Percentiles rank a stretch among this genome's conserved stretches.
These are phyloP conservation scores for Myocastor coypus DNA, from an alignment of 2,113 vertebrate species.

Conservation along the genomic window DNA sequence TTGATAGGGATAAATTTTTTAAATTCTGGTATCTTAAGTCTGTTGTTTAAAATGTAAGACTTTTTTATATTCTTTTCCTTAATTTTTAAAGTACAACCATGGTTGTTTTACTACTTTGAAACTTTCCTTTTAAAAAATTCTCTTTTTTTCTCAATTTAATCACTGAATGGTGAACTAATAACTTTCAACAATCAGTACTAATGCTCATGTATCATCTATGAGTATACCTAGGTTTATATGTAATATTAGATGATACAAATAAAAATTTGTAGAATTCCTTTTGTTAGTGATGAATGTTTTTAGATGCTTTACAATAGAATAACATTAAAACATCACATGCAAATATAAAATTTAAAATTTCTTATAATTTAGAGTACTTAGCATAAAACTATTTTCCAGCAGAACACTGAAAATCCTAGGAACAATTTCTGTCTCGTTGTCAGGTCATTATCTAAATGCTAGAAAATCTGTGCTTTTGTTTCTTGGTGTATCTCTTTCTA, in stretches of 20 bases:
- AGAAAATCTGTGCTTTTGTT: conserved; percentile 61
- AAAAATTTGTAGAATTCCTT: conserved; percentile 23
- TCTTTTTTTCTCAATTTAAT: neutral
- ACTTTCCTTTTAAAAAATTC: neutral
- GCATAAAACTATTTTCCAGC: conserved; percentile 47
- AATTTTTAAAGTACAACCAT: conserved; percentile 28
- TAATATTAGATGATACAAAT: conserved; percentile 21
- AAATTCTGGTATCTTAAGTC: conserved; percentile 49
- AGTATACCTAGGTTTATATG: neutral
- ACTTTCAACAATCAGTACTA: conserved; percentile 44
- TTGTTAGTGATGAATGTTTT: neutral
- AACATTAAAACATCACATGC: conserved; percentile 6
- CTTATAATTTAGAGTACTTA: conserved; percentile 27
- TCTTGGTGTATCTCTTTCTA: conserved; percentile 26
- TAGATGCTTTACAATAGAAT: conserved; percentile 38
- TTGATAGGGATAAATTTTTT: conserved; percentile 35
- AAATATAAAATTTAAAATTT: conserved; percentile 35
- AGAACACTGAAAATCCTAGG: neutral
- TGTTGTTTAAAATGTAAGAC: conserved; percentile 32
- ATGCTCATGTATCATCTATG: conserved; percentile 54
- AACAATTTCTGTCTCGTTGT: conserved; percentile 35
- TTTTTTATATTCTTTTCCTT: conserved; percentile 21
- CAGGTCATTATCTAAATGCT: neutral
- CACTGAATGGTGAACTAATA: conserved; percentile 36
- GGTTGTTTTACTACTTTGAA: conserved; percentile 40